Base-by-base conservation (phyloP, 2,113 vertebrate genomes). In the Ancistrus triradiatus region DNA sequence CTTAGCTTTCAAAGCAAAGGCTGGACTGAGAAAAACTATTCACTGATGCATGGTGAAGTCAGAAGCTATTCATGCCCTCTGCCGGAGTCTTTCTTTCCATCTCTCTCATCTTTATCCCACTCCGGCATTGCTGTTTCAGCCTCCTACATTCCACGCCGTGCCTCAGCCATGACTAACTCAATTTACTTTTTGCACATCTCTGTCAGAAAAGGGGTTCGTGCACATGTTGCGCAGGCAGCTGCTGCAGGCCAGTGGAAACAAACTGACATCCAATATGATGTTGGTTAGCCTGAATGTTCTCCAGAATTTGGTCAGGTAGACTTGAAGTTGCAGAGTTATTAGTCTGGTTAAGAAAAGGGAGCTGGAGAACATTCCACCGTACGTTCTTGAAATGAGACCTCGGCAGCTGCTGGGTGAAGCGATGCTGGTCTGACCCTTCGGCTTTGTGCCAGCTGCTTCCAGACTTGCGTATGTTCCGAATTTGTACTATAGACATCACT, bases 101-200 rank as follows among this genome's bases (percentile, higher is more conserved):
- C 14, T 47, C 69, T 52, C 51, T 68, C 46, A 33, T 53, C 60
- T 46, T 59, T 31, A 43, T 46, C 57, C 37, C n/a, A 46, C 49
- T 46, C 40, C 43, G 47, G 14, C 53, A n/a, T 27, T 22, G n/a
- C 35, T 68, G 58, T 65, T 73, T 33, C 72, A 51, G 17, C 73
- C 75, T 79, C 76, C 73, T 47, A 81, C 83, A 88, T 88, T 88
- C 87, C 84, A 78, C 73, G 81, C 76, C 69, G 73, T 78, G 79
- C 78, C 74, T 86, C 81, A 84, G 80, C 82, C 83, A 70, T 85
- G 80, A 88, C 86, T 88, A 85, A 85, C 72, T 79, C 78, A 74
- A 84, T 87, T 87, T 85, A 80, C 86, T 85, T 81, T 79, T 81
- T 78, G 74, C 76, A 78, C 77, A 77, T 84, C 79, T 78, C 75